Evolutionary conservation across 92 coral and sea anemone genomes (phyloP).

Genomic region (Parazoanthus atlanticus): DNA sequence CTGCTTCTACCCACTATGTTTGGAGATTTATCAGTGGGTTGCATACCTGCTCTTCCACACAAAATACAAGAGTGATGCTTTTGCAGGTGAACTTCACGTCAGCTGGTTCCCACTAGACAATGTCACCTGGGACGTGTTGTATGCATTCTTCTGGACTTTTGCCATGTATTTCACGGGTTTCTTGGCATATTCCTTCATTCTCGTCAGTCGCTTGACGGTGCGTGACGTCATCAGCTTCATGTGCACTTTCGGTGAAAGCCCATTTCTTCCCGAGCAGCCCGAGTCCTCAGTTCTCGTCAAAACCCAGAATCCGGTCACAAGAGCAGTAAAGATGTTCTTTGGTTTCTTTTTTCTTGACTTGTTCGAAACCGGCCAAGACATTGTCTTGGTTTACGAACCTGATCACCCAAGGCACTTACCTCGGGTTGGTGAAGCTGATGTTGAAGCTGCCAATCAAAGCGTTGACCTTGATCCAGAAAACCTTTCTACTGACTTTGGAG

Average conservation of each 20-base stretch:
- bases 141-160: slow-evolving; percentile 76
- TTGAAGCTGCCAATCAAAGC: neutral
- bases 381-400: slow-evolving; percentile 69
- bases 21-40: slow-evolving; percentile 87
- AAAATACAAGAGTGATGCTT: slow-evolving; percentile 49
- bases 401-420: neutral
- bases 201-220: slow-evolving; percentile 73
- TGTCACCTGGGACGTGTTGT: slow-evolving; percentile 67
- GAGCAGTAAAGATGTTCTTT: slow-evolving; percentile 38
- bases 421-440: neutral
- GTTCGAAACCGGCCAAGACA: slow-evolving; percentile 70
- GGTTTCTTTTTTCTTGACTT: slow-evolving; percentile 80
- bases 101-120: slow-evolving; percentile 53
- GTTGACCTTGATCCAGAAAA: slow-evolving; percentile 47
- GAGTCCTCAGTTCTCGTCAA: slow-evolving; percentile 43
- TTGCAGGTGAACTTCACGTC: slow-evolving; percentile 59
- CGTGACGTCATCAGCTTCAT: slow-evolving; percentile 85
- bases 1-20: slow-evolving; percentile 78
- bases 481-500: neutral
- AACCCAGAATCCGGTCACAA: slow-evolving; percentile 52
- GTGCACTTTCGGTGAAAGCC: slow-evolving; percentile 86
- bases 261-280: slow-evolving; percentile 61
- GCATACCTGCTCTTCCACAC: slow-evolving; percentile 71
- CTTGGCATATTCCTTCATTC: slow-evolving; percentile 81
- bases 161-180: slow-evolving; percentile 87